Base-by-base conservation (phyloP, 2,113 vertebrate genomes). In the Notiomystis cincta region DNA sequence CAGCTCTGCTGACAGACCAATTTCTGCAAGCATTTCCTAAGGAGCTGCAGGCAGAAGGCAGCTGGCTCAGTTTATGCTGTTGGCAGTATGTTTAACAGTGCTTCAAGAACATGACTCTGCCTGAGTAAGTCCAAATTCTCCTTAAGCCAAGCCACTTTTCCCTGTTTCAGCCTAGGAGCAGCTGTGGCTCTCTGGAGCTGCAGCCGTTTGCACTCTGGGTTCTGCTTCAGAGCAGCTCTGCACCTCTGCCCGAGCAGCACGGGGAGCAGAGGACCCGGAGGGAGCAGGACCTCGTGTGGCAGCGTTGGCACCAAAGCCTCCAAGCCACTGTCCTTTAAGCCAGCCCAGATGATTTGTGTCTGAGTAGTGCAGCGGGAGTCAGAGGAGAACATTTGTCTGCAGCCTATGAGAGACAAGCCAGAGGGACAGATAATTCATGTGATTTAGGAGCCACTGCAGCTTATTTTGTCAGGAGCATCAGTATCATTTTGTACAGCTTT, bases 371-470 rank as follows among this genome's bases (percentile, higher is more conserved):
- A 35, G 53, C 25, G 27, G 40, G 21, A 77, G 61, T 28, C 67
- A 30, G 71, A 58, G 66, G 25, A 57, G 25, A 83, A 64, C 8
- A 1, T 64, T 48, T 81, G 60, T 75, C 75, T 92, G 79, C 89
- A 93, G 86, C 58, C 58, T 48, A 0, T 2, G 28, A 86, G 86
- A 60, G 10, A 69, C 75, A 28, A 83, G 54, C 44, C 38, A 48
- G 71, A 65, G 77, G 33, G 76, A 81, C 8, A 78, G 77, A 66
- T 33, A 51, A 73, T 45, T 94, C 58, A 10, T 3, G 7, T 73
- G 80, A 91, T 92, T 92, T 80, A 95, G 89, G 48, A 87, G 76
- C n/a, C 62, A 40, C 54, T 87, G 89, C 80, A 69, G 71, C 58
- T 69, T 56, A 33, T 65, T 89, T 65, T 92, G 80, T 94, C 91